A percentile compares a stretch with the other conserved stretches of the same genome.
phyloP scores from a whole-genome alignment of 2,888 invertebrate genomes.

The Nesidiocoris tenuis region DNA sequence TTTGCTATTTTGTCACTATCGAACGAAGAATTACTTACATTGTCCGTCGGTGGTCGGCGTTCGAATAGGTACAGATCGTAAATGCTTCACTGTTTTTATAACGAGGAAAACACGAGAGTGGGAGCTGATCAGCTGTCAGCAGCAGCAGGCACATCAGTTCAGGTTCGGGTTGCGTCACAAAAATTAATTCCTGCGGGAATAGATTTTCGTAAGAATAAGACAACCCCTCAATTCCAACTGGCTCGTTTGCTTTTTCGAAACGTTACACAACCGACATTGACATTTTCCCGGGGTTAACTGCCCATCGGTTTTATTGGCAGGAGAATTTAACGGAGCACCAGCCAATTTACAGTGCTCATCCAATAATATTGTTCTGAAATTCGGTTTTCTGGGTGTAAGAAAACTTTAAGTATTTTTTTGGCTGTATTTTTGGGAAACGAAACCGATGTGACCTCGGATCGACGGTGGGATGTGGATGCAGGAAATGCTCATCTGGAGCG shows the following conservation, averaged over 20 bases:
- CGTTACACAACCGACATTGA: neutral
- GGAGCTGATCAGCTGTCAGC: conserved; percentile 37
- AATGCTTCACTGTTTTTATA: conserved; percentile 26
- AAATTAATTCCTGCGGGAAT: conserved; percentile 37
- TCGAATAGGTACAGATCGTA: neutral
- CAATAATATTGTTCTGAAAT: no score
- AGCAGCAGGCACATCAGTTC: conserved; percentile 12
- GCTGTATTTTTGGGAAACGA: no score
- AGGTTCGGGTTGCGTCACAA: conserved; percentile 38
- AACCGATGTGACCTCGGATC: no score
- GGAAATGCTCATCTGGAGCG: no score
- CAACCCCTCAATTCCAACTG: conserved; percentile 6
- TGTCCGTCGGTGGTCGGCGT: neutral
- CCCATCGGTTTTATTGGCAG: no score
- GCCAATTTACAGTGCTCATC: no score
- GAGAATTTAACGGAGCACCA: no score
- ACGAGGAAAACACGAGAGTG: conserved; percentile 12
- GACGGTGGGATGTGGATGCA: no score
- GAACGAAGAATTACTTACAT: neutral
- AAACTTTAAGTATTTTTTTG: no score
- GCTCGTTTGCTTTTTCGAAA: neutral
- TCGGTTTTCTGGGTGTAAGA: no score
- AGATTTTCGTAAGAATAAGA: conserved; percentile 34
- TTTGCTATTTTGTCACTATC: no score
- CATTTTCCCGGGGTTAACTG: no score